phyloP scores from a whole-genome alignment of 2,888 invertebrate genomes.

The Drosophila borealis region DNA sequence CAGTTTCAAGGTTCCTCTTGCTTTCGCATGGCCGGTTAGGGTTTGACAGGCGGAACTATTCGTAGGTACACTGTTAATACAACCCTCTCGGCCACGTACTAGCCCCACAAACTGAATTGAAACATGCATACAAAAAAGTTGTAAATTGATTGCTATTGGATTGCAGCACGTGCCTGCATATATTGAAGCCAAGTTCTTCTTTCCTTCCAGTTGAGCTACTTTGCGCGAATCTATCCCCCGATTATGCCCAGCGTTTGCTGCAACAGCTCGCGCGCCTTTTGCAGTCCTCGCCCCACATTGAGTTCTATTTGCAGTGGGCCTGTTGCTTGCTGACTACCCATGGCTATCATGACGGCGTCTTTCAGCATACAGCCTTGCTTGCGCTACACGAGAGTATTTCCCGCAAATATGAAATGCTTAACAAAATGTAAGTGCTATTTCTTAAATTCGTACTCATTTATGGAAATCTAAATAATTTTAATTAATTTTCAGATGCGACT shows the following conservation, averaged over 20 bases:
- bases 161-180: constrained; percentile 59
- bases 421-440: constrained; percentile 91
- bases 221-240: constrained; percentile 88
- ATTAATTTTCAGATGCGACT: constrained; percentile 90
- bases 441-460: not conserved
- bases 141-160: constrained; percentile 44
- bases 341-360: constrained; percentile 87
- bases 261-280: constrained; percentile 90
- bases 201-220: constrained; percentile 90
- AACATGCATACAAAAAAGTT: constrained; percentile 18
- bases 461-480: not conserved
- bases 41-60: constrained; percentile 13
- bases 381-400: constrained; percentile 92
- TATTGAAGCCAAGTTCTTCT: constrained; percentile 14
- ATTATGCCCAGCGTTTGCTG: constrained; percentile 91
- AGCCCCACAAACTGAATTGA: not conserved
- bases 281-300: constrained; percentile 92
- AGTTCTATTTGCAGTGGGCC: constrained; percentile 95
- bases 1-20: constrained; percentile 68
- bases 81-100: constrained; percentile 31
- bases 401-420: constrained; percentile 91
- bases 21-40: constrained; percentile 33
- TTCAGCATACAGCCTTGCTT: constrained; percentile 88
- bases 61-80: constrained; percentile 53
- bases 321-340: constrained; percentile 89